Conservation (phyloP, 2,113 vertebrate genomes). For the Athene cunicularia region DNA sequence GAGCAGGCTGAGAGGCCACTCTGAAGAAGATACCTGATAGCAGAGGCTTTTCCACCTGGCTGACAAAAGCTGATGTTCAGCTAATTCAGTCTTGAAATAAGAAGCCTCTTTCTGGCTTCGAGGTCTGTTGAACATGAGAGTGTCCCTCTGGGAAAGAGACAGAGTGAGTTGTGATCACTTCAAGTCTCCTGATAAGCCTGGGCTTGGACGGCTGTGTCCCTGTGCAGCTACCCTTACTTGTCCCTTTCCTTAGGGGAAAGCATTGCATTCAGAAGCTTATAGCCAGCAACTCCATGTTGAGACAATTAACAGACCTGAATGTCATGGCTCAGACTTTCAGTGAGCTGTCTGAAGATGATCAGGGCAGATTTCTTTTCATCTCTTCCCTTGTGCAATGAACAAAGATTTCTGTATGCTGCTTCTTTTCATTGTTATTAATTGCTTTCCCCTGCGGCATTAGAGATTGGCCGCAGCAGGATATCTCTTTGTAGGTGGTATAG, state of each 20-base stretch:
- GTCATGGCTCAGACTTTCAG: background rate
- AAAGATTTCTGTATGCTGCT: background rate
- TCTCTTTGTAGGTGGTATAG: background rate
- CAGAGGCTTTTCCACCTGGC: background rate
- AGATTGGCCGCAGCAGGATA: background rate
- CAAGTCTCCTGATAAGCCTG: background rate
- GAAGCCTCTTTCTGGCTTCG: background rate
- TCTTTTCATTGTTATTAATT: background rate
- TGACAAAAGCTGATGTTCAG: background rate
- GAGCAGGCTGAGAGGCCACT: background rate
- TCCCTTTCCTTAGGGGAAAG: background rate
- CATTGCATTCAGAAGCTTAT: background rate
- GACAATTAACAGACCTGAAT: background rate
- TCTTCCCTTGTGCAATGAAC: background rate
- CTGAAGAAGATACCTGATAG: background rate
- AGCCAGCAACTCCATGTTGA: background rate
- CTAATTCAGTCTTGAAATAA: background rate
- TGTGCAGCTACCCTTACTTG: background rate
- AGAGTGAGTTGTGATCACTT: background rate
- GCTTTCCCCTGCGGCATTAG: background rate
- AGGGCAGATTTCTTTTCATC: background rate
- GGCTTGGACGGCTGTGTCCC: background rate
- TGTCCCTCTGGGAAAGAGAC: background rate
- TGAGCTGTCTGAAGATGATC: background rate
- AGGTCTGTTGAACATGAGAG: background rate